A percentile compares a stretch with the other conserved stretches of the same genome.
Evolutionary conservation across 2,888 invertebrate species (phyloP).

Genomic region (Galerucella nymphaeae): DNA sequence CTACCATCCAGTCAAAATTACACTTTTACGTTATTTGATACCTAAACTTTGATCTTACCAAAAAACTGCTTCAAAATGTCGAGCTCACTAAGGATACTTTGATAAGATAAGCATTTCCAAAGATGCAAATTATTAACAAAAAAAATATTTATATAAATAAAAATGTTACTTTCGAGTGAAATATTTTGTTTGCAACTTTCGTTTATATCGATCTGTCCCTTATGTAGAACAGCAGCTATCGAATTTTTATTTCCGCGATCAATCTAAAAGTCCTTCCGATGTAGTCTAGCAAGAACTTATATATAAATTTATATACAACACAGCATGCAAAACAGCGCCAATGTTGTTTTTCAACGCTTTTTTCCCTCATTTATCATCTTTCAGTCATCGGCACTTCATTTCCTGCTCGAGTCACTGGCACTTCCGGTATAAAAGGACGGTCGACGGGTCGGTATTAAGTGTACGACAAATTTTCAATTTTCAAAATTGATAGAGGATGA

Average conservation of each 20-base stretch:
- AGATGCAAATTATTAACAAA: neutral
- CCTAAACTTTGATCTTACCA: too few species aligned
- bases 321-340: constrained; percentile 19
- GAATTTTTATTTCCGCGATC: constrained; percentile 20
- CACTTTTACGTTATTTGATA: too few species aligned
- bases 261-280: constrained; percentile 14
- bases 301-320: constrained; percentile 15
- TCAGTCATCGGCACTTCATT: constrained; percentile 21
- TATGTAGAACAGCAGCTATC: constrained; percentile 11
- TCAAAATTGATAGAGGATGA: constrained; percentile 22
- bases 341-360: constrained; percentile 16
- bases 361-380: constrained; percentile 22
- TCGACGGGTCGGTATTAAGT: constrained; percentile 21
- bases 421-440: constrained; percentile 15
- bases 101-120: neutral
- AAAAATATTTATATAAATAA: neutral
- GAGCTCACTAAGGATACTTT: too few species aligned
- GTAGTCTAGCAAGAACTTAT: constrained; percentile 13
- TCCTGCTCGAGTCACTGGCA: constrained; percentile 24
- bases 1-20: too few species aligned
- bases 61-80: too few species aligned
- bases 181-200: neutral
- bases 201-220: neutral
- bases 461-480: constrained; percentile 30
- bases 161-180: neutral